Evolutionary conservation across 2,888 invertebrate species (phyloP).

Genomic region (Pseudanteris insignis): DNA sequence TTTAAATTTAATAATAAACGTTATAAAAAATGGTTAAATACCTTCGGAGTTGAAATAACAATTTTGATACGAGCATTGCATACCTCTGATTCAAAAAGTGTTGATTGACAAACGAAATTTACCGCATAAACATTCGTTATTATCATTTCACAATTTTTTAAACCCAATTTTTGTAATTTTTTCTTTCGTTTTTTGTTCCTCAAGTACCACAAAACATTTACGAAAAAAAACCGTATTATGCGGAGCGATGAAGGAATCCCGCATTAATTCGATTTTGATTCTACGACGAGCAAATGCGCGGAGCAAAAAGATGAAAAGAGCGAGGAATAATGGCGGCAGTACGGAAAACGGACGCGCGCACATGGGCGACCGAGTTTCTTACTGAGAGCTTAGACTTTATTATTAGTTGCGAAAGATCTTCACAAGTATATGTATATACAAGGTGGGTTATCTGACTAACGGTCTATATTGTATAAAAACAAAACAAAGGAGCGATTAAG

Average conservation of each 20-base stretch:
- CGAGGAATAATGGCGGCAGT: conserved; percentile 32
- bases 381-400: conserved; percentile 60
- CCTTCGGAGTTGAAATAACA: no score
- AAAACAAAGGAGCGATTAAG: conserved; percentile 50
- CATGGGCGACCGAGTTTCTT: conserved; percentile 49
- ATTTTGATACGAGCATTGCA: no score
- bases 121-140: no score
- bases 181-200: conserved; percentile 1
- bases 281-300: conserved; percentile 35
- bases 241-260: conserved; percentile 25
- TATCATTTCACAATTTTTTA: no score
- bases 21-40: no score
- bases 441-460: conserved; percentile 51
- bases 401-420: conserved; percentile 57
- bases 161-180: no score
- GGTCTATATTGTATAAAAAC: conserved; percentile 52
- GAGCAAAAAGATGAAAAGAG: conserved; percentile 37
- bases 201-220: no score
- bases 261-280: conserved; percentile 37
- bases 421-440: conserved; percentile 59
- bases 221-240: conserved; percentile 21
- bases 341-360: conserved; percentile 39
- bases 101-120: no score
- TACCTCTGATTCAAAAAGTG: no score
- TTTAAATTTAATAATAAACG: no score